Evolutionary conservation across 1,140 invertebrate species (phyloP), one percentile per base, ranked within the genome.

Genomic region (Chrysopa pallens): DNA sequence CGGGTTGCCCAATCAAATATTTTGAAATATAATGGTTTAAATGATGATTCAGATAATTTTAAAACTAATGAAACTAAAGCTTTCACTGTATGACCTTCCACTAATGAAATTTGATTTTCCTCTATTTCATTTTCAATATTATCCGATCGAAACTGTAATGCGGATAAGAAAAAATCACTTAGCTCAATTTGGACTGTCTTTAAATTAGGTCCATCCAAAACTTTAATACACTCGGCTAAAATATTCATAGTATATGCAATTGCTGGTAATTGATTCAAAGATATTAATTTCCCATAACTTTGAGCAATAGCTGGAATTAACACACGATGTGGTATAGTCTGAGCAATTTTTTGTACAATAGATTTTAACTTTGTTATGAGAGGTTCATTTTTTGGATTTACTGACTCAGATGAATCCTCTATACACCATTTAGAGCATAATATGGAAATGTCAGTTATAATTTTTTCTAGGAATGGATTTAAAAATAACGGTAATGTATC

Each of bases 41-140:
- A 95, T 13, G 74, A 77, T 1, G 75, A 73, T 59, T 94, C 91
- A 8, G 86, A 91, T 12, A 95, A 59, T 59, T 92, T 92, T 6
- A 94, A 61, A 14, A 92, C 76, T 42, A 92, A 69, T 31, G 72
- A 64, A 5, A 82, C 74, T 14, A 93, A 58, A 1, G 84, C 73
- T 41, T 81, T 74, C 1, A 87, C 72, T 0, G 87, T 70, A 54
- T 72, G 65, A 11, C 70, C 67, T 64, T 96, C 90, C 0, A 81
- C 63, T 1, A 49, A 36, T 40, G 48, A 50, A 6, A 70, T 64
- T 6, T 59, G 46, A 29, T 67, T 56, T 14, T 67, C 53, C 2
- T 61, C 48, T 8, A 58, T 47, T 6, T 52, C 53, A 13, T 57
- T 50, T 46, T 53, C 54, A 15, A 39, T 46, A 15, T 59, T 48